Conservation (phyloP, 2,113 vertebrate species). For the Daubentonia madagascariensis region DNA sequence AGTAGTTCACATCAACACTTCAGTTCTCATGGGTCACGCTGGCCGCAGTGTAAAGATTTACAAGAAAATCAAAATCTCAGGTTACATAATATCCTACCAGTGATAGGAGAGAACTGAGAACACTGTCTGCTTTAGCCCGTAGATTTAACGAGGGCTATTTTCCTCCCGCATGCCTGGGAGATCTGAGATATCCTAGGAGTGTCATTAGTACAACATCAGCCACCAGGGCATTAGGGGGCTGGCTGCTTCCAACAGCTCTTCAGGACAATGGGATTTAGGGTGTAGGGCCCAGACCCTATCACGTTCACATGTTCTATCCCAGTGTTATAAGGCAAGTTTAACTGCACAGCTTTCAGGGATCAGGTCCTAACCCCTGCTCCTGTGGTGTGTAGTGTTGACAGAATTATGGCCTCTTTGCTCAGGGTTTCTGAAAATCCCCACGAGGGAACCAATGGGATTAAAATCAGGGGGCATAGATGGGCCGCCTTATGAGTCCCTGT, state of each 20-base stretch:
- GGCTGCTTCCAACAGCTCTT: neutral
- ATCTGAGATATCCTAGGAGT: neutral
- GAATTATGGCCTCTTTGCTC: slow-evolving; percentile 64
- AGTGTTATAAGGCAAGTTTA: neutral
- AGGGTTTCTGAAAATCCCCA: slow-evolving; percentile 50
- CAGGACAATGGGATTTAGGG: neutral
- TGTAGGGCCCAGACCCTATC: neutral
- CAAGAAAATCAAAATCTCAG: slow-evolving; percentile 24
- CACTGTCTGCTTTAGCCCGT: neutral
- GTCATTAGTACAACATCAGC: neutral
- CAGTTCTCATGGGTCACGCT: neutral
- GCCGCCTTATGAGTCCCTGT: neutral
- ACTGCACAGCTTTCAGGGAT: slow-evolving; percentile 24
- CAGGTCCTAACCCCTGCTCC: slow-evolving; percentile 49
- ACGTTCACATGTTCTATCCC: neutral
- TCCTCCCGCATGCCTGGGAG: neutral
- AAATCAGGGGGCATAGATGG: neutral
- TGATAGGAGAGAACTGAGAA: neutral
- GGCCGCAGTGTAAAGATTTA: neutral
- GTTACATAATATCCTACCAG: neutral
- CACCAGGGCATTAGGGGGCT: neutral
- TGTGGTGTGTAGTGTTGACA: slow-evolving; percentile 59
- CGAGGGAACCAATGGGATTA: neutral
- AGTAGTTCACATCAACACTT: neutral
- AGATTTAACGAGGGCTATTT: neutral